Base-by-base conservation (phyloP, 2,113 vertebrate genomes). In the Sinocyclocheilus grahami region DNA sequence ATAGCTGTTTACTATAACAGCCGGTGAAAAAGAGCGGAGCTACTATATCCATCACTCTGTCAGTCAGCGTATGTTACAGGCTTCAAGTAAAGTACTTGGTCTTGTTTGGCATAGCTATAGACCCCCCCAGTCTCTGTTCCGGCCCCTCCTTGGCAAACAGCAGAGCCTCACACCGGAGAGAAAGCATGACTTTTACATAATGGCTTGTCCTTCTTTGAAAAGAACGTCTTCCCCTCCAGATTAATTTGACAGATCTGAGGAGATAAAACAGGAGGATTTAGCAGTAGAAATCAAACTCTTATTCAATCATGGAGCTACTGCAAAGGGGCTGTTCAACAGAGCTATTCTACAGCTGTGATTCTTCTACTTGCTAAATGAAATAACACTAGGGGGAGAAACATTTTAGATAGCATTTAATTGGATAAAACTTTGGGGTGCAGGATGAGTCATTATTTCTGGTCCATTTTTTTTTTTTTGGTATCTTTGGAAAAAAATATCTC, bases 151-250 rank as follows among this genome's bases (percentile, higher is more conserved):
- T 67, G 71, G 74, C 13, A 24, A 55, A 71, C 42, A 30, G 75
- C 33, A 16, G 58, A 81, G 60, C 81, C 62, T 98, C 96, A 99
- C 90, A 99, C 96, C 0, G 97, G 96, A 89, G 98, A 97, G 88
- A 99, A 99, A 91, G 98, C 98, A 0, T 99, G 98, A 94, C 96
- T 97, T 96, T 99, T 99, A 96, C 98, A 99, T 89, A 99, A 95
- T 0, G 98, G 98, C 93, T 99, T 99, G 94, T 99, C 98, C 93
- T 99, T 99, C 96, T 99, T 99, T 86, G 98, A 99, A 92, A 97
- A 99, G 95, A 99, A 99, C 0, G 98, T 99, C 95, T 99, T 99
- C 90, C 98, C 98, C 96, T 99, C 98, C 94, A 99, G 93, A 94
- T 99, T 99, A 91, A 97, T 95, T 91, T 99, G 97, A 95, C 98